phyloP scores from a whole-genome alignment of 1,140 invertebrate genomes.

The Macrosteles quadrilineatus region DNA sequence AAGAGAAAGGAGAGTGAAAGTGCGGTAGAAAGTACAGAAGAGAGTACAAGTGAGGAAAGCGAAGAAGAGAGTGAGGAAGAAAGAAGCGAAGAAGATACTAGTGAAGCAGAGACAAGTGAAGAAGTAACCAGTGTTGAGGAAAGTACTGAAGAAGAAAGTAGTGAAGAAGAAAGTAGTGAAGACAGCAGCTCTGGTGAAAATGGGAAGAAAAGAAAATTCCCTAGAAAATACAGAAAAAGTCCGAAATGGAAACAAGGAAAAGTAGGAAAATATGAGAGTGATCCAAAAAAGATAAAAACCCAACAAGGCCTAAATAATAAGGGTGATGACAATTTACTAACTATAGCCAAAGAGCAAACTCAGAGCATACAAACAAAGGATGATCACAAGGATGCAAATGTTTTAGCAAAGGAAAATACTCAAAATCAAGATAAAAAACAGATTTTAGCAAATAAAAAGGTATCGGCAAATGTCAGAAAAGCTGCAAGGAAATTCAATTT shows the following conservation, averaged over 20 bases:
- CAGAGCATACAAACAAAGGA: too few species aligned
- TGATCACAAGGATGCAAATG: too few species aligned
- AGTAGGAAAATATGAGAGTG: too few species aligned
- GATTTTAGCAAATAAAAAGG: background rate
- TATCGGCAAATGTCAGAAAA: background rate
- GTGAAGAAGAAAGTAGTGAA: background rate
- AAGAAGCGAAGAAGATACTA: background rate
- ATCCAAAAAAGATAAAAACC: too few species aligned
- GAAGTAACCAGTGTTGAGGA: background rate
- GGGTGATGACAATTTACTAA: too few species aligned
- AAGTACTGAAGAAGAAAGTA: background rate
- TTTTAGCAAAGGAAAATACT: too few species aligned
- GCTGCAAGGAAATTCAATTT: background rate
- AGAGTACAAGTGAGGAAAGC: background rate
- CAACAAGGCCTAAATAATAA: too few species aligned
- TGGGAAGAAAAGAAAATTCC: background rate
- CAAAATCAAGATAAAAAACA: too few species aligned
- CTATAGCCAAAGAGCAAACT: too few species aligned
- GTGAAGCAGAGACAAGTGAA: background rate
- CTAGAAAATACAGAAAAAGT: too few species aligned
- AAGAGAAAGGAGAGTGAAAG: background rate
- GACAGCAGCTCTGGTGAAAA: background rate
- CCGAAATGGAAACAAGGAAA: too few species aligned
- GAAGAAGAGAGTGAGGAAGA: background rate
- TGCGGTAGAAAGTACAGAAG: background rate